A percentile compares a stretch with the other conserved stretches of the same genome.
Evolutionary conservation across 2,113 vertebrate genomes (phyloP).

Genomic region (Hydropotes inermis): DNA sequence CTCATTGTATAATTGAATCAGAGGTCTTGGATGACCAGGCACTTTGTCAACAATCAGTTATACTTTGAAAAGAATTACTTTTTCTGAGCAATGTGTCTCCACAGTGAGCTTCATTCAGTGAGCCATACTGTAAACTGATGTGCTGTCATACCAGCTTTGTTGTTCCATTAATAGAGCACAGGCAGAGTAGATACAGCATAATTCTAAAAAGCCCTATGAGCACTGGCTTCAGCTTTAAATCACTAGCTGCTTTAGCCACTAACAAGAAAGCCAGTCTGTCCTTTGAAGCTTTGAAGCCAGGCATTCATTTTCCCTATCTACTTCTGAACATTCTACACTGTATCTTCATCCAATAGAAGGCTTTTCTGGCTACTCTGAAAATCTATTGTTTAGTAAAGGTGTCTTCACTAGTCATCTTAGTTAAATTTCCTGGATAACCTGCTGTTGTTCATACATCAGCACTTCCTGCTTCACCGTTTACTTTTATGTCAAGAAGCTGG

Average conservation of each 20-base stretch:
- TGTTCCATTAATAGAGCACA: neutral
- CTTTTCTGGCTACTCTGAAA: neutral
- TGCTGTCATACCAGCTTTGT: neutral
- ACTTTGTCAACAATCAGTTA: neutral
- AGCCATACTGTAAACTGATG: neutral
- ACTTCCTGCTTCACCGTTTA: neutral
- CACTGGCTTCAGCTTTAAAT: neutral
- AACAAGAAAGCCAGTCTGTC: neutral
- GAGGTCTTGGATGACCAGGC: neutral
- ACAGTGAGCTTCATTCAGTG: neutral
- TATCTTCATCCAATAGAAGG: neutral
- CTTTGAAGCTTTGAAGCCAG: neutral
- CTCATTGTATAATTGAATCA: neutral
- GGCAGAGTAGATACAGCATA: neutral
- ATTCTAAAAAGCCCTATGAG: neutral
- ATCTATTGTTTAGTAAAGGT: neutral
- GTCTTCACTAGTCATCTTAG: neutral
- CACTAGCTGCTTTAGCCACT: neutral
- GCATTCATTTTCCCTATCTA: neutral
- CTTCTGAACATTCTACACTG: neutral
- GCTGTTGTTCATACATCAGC: neutral
- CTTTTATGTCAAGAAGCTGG: neutral
- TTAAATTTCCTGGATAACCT: neutral
- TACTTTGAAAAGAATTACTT: neutral
- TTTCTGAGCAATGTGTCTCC: neutral